phyloP scores from a whole-genome alignment of 1,140 invertebrate species.

The Drosophila sechellia region DNA sequence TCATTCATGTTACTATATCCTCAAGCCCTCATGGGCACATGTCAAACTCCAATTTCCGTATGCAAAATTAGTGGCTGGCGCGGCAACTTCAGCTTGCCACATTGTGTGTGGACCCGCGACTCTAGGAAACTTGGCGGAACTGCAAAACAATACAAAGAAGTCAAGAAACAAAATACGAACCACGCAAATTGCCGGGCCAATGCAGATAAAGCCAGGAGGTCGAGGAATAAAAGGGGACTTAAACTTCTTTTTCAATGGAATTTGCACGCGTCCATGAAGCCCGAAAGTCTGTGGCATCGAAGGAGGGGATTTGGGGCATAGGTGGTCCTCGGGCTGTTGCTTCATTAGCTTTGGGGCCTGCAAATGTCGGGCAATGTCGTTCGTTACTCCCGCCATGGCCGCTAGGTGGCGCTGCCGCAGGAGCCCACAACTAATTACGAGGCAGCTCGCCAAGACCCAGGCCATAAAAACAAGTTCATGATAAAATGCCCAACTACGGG shows the following conservation, averaged over 20 bases:
- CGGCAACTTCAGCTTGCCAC: conserved; percentile 23
- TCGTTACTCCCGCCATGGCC: conserved; percentile 71
- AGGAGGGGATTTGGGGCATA: conserved; percentile 6
- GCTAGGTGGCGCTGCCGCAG: conserved; percentile 61
- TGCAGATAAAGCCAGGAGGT: conserved; percentile 63
- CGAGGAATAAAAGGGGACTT: conserved; percentile 29
- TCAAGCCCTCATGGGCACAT: conserved; percentile 28
- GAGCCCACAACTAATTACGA: conserved; percentile 71
- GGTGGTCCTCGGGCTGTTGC: conserved; percentile 24
- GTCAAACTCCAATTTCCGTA: conserved; percentile 62
- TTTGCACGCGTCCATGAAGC: conserved; percentile 74
- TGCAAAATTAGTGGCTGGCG: conserved; percentile 44
- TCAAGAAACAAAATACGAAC: conserved; percentile 41
- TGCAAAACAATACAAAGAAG: conserved; percentile 42
- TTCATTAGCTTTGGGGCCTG: conserved; percentile 65
- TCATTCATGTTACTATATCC: background rate
- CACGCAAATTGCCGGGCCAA: conserved; percentile 60
- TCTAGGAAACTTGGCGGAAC: conserved; percentile 16
- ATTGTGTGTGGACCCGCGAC: conserved; percentile 21
- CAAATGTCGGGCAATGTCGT: conserved; percentile 80
- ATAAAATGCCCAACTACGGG: conserved; percentile 42
- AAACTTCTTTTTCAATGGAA: conserved; percentile 69
- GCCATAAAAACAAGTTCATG: conserved; percentile 49
- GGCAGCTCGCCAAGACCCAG: conserved; percentile 28
- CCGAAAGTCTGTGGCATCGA: conserved; percentile 10